phyloP scores from a whole-genome alignment of 2,113 vertebrate species.

The Lates calcarifer region DNA sequence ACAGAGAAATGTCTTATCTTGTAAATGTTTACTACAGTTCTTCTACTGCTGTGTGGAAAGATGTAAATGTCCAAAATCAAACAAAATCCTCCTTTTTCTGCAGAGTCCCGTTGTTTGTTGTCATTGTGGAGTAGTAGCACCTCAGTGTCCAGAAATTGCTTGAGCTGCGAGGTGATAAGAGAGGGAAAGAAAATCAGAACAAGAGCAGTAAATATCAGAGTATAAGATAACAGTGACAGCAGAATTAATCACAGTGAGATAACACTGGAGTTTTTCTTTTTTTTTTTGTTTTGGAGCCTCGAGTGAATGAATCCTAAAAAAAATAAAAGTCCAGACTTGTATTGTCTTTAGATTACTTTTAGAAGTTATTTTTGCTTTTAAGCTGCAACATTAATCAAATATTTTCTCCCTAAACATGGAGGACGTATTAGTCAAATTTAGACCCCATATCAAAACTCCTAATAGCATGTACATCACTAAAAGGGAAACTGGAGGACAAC shows the following conservation, averaged over 20 bases:
- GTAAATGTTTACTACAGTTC: slow-evolving; percentile 57
- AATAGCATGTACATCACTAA: background rate
- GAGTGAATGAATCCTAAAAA: background rate
- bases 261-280: background rate
- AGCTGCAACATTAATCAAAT: background rate
- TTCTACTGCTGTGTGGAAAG: slow-evolving; percentile 52
- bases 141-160: slow-evolving; percentile 91
- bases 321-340: background rate
- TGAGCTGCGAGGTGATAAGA: slow-evolving; percentile 85
- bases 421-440: background rate
- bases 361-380: background rate
- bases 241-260: background rate
- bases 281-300: background rate
- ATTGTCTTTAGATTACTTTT: too few species aligned
- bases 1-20: slow-evolving; percentile 18
- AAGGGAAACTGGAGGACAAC: background rate
- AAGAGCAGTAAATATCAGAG: background rate
- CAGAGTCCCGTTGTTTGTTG: slow-evolving; percentile 11
- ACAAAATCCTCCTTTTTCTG: slow-evolving; percentile 59
- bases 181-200: slow-evolving; percentile 37
- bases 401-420: background rate
- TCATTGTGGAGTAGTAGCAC: slow-evolving; percentile 72
- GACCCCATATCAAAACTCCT: background rate
- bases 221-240: background rate
- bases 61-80: slow-evolving; percentile 40